These are phyloP conservation scores for Momotus momota DNA, from an alignment of 2,797 vertebrate species.

Conservation along the genomic window DNA sequence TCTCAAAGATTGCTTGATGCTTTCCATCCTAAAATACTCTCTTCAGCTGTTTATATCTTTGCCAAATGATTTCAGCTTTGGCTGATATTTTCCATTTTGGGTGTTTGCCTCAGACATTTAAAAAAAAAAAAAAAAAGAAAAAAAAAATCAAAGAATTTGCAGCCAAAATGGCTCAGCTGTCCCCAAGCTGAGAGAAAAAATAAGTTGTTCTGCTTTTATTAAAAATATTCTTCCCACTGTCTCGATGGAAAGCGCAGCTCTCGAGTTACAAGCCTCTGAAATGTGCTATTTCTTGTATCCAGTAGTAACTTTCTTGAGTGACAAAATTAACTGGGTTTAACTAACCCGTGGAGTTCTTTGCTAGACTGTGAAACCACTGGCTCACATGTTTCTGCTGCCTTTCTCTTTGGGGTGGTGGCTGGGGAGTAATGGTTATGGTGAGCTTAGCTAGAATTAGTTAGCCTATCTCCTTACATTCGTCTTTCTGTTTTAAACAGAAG, in stretches of 20 bases:
- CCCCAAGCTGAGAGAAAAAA: slow-evolving; percentile 25
- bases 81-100: slow-evolving; percentile 66
- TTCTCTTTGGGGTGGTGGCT: neutral
- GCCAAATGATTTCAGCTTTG: slow-evolving; percentile 62
- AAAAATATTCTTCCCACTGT: slow-evolving; percentile 9
- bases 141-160: neutral
- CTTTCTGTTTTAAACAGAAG: neutral
- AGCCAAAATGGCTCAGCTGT: slow-evolving; percentile 64
- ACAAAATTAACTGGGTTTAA: neutral
- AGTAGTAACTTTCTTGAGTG: neutral
- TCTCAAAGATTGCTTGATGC: neutral
- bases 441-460: neutral
- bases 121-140: slow-evolving; percentile 5
- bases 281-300: neutral
- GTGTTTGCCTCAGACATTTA: slow-evolving; percentile 54
- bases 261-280: neutral
- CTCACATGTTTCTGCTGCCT: neutral
- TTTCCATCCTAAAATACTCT: slow-evolving; percentile 15
- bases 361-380: neutral
- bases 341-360: neutral
- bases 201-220: slow-evolving; percentile 35
- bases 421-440: neutral
- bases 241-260: neutral
- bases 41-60: slow-evolving; percentile 53
- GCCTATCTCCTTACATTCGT: neutral